A percentile compares a stretch with the other conserved stretches of the same genome.
These are phyloP conservation scores for Monodelphis domestica DNA, from an alignment of 2,797 vertebrate species.

Conservation along the genomic window DNA sequence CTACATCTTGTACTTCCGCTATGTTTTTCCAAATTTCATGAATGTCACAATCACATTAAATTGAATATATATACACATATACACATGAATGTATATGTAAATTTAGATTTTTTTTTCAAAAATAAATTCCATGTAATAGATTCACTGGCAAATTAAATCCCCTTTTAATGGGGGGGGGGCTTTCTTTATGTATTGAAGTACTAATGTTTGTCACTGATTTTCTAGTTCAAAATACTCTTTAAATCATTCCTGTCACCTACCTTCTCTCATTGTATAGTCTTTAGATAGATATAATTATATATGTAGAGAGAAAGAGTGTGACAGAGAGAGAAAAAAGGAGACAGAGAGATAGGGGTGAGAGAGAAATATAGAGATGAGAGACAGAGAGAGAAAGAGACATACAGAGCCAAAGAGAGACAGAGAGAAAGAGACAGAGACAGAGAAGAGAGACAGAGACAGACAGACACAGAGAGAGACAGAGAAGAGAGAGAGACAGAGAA, in stretches of 20 bases:
- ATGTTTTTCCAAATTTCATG: background rate
- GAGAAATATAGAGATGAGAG: too few species aligned
- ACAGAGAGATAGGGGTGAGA: too few species aligned
- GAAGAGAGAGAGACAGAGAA: too few species aligned
- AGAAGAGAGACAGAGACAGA: too few species aligned
- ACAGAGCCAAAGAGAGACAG: too few species aligned
- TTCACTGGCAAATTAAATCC: background rate
- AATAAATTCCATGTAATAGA: background rate
- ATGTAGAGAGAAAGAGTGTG: too few species aligned
- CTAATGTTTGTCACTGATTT: background rate
- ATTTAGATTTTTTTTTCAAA: background rate
- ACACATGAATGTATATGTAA: background rate
- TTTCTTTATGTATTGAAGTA: background rate
- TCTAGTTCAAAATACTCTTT: background rate
- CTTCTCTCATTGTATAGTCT: background rate
- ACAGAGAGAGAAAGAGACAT: too few species aligned
- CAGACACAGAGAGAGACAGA: too few species aligned
- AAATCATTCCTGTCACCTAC: background rate
- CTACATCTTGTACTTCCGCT: background rate
- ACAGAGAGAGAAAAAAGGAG: too few species aligned
- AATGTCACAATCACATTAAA: background rate
- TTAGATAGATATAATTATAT: too few species aligned
- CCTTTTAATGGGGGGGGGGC: background rate
- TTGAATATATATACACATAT: background rate
- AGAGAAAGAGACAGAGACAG: too few species aligned